These are phyloP conservation scores for Lagopus leucura DNA, from an alignment of 2,113 vertebrate genomes.

Conservation along the genomic window DNA sequence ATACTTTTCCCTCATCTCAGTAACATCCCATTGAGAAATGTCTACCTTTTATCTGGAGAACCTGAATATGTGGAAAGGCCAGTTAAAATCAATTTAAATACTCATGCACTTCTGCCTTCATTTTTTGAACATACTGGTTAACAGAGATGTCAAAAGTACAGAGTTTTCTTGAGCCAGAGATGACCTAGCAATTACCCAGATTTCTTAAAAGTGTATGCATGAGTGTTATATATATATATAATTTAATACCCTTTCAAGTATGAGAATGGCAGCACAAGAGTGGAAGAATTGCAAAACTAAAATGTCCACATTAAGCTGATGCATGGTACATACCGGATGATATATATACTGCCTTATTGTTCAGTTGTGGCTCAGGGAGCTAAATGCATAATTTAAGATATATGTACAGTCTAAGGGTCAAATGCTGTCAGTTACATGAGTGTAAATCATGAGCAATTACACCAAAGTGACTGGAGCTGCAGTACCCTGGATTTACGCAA, in stretches of 20 bases:
- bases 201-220: neutral
- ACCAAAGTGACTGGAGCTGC: slow-evolving; percentile 54
- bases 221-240: too few relatives aligned
- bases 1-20: neutral
- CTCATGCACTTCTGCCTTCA: neutral
- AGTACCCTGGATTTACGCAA: slow-evolving; percentile 57
- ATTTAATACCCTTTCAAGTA: slow-evolving; percentile 21
- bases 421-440: slow-evolving; percentile 48
- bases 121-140: neutral
- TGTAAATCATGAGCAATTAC: slow-evolving; percentile 65
- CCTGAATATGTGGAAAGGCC: neutral
- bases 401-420: slow-evolving; percentile 68
- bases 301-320: slow-evolving; percentile 57
- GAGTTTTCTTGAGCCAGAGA: neutral
- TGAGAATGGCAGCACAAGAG: slow-evolving; percentile 10
- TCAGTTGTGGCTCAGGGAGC: slow-evolving; percentile 29
- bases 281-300: slow-evolving; percentile 38
- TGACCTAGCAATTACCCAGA: neutral
- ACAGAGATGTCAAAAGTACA: neutral
- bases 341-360: slow-evolving; percentile 62
- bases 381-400: slow-evolving; percentile 69
- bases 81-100: neutral
- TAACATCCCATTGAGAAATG: neutral
- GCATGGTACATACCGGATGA: slow-evolving; percentile 29
- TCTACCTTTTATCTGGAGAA: neutral